Conservation (phyloP, 35 echinoderm and acorn worm genomes). For the Lytechinus variegatus region DNA sequence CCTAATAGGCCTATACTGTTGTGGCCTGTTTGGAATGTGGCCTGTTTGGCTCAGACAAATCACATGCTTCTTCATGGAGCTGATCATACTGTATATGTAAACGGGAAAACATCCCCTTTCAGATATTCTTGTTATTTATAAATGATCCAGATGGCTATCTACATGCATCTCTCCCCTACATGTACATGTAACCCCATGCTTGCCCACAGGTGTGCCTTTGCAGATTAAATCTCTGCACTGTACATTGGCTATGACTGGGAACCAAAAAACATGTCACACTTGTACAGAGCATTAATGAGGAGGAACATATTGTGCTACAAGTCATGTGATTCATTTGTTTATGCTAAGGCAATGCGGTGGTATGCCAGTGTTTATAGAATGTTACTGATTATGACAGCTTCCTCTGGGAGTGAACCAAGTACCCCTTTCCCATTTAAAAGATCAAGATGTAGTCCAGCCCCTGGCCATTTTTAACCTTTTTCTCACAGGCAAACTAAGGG, state of each 20-base stretch:
- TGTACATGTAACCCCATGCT: no score
- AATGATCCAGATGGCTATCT: background rate
- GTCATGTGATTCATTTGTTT: constrained; percentile 19
- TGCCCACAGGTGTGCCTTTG: no score
- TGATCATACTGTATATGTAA: background rate
- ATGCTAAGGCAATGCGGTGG: background rate
- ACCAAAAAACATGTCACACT: background rate
- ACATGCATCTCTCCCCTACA: background rate
- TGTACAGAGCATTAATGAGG: background rate
- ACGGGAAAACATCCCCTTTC: background rate
- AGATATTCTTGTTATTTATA: background rate
- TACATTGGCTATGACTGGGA: background rate
- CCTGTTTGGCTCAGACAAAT: background rate
- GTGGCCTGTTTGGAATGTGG: background rate
- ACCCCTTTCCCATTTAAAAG: no score
- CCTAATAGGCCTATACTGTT: no score
- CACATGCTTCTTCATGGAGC: background rate
- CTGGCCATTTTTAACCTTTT: no score
- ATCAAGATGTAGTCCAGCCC: no score
- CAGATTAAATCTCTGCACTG: no score
- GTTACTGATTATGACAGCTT: background rate
- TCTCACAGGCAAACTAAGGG: no score
- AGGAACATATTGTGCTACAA: background rate
- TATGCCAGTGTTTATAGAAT: background rate
- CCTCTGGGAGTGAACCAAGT: background rate